Conservation (phyloP, 2,888 invertebrate species). For the Ommatoiulus sabulosus region DNA sequence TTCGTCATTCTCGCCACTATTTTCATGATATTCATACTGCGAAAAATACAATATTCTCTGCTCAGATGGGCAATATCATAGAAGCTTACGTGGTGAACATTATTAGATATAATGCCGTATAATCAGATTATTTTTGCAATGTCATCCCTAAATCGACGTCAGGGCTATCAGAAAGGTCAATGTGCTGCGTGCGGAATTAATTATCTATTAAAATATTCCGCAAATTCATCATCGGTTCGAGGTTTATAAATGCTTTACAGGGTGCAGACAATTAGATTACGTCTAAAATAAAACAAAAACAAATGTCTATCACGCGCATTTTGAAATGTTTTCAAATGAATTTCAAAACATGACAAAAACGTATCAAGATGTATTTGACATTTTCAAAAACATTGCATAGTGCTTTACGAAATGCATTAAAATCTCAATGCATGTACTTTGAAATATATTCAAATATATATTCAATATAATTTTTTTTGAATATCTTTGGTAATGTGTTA, state of each 20-base stretch:
- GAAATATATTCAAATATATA: too few relatives aligned
- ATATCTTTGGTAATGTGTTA: too few relatives aligned
- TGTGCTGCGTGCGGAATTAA: neutral
- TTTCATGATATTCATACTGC: neutral
- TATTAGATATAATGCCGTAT: neutral
- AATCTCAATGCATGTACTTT: too few relatives aligned
- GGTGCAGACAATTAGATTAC: too few relatives aligned
- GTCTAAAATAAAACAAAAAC: too few relatives aligned
- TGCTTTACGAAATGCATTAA: too few relatives aligned
- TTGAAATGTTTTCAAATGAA: too few relatives aligned
- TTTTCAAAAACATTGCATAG: too few relatives aligned
- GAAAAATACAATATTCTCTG: neutral
- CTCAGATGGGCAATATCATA: neutral
- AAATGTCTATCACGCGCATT: too few relatives aligned
- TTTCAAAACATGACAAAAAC: too few relatives aligned
- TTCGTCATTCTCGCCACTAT: neutral
- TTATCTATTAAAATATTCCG: neutral
- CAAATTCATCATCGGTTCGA: neutral
- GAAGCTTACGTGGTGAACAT: neutral
- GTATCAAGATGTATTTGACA: too few relatives aligned
- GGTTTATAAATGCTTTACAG: neutral
- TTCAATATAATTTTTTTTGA: too few relatives aligned
- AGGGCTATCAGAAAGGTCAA: neutral
- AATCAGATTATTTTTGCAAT: conserved; percentile 20
- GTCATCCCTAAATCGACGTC: neutral